phyloP scores from a whole-genome alignment of 2,797 vertebrate species.

The Peromyscus attwateri region DNA sequence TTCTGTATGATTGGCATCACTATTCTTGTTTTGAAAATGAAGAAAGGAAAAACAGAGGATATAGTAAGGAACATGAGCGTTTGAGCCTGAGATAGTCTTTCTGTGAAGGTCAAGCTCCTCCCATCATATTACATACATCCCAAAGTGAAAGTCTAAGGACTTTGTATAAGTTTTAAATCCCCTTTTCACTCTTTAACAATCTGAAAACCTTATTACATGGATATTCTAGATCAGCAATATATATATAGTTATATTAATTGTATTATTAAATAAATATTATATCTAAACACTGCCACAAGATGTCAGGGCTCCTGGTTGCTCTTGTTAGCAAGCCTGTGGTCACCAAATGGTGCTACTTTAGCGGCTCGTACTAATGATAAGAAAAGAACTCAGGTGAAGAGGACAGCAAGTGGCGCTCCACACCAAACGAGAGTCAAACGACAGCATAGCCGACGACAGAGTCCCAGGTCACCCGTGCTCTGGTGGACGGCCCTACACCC shows the following conservation, averaged over 20 bases:
- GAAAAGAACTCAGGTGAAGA: constrained; percentile 42
- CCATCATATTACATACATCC: not conserved
- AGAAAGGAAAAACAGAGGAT: not conserved
- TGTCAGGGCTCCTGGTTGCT: not conserved
- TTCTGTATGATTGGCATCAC: not conserved
- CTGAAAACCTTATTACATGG: not conserved
- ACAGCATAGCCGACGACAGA: not conserved
- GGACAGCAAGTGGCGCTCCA: not conserved
- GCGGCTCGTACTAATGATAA: constrained; percentile 3
- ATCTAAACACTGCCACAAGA: not conserved
- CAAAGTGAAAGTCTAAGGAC: not conserved
- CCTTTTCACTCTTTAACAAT: not conserved
- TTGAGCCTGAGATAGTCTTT: not conserved
- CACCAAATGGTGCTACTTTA: not conserved
- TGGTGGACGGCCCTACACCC: no score
- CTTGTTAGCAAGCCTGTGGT: not conserved
- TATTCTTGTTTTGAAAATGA: not conserved
- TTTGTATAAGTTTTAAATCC: not conserved
- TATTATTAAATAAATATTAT: not conserved
- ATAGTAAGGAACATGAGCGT: not conserved
- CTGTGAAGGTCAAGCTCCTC: not conserved
- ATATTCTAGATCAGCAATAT: not conserved
- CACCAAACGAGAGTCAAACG: constrained; percentile 26
- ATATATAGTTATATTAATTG: not conserved
- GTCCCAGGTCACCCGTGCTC: not conserved